phyloP scores from a whole-genome alignment of 2,113 vertebrate genomes.

The Leucopsar rothschildi region DNA sequence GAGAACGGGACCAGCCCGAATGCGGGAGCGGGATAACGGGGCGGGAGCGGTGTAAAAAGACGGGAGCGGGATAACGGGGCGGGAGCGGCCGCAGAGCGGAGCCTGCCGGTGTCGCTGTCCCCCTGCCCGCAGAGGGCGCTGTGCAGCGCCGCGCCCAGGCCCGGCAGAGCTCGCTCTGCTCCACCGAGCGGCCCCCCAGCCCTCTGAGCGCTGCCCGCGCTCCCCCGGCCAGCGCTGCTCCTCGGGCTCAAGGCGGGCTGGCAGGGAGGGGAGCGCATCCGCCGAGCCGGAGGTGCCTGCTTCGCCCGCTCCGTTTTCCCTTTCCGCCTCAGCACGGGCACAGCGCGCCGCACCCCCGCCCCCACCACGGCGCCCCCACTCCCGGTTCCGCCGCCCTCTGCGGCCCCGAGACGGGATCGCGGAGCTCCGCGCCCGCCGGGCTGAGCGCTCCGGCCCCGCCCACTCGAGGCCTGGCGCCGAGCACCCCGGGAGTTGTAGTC shows the following conservation, averaged over 20 bases:
- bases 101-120: no score
- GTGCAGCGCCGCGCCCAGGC: not conserved
- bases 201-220: no score
- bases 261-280: not conserved
- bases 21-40: accelerated
- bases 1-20: not conserved
- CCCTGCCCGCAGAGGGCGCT: not conserved
- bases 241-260: not conserved
- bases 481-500: not conserved
- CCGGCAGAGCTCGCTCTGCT: no score
- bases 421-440: not conserved
- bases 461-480: not conserved
- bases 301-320: no score
- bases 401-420: no score
- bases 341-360: no score
- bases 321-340: not conserved
- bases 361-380: accelerated
- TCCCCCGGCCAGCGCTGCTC: not conserved
- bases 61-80: no score
- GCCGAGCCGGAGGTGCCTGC: no score
- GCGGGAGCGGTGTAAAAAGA: accelerated
- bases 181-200: not conserved
- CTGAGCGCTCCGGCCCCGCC: not conserved
- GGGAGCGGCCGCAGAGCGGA: not conserved
- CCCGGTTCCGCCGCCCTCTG: not conserved